Evolutionary conservation across 2,113 vertebrate genomes (phyloP).

Genomic region (Tyrannus savana): DNA sequence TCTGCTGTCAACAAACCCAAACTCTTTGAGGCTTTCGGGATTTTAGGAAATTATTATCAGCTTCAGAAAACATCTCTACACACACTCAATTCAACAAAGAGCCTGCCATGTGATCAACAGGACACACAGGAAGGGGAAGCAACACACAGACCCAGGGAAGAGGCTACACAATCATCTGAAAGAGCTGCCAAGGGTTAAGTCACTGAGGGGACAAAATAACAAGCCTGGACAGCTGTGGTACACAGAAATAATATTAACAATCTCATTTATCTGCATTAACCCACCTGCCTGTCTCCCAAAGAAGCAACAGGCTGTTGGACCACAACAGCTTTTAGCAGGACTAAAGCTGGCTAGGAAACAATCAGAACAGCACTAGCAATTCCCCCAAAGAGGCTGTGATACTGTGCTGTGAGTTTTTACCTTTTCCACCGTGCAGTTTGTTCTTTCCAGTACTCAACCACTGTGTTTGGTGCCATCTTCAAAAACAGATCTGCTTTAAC

Average conservation of each 20-base stretch:
- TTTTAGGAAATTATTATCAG: not conserved
- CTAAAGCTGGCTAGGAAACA: not conserved
- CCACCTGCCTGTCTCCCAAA: not conserved
- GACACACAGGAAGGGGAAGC: not conserved
- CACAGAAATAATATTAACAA: not conserved
- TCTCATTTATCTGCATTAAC: not conserved
- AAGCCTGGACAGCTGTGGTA: not conserved
- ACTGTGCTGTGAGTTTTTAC: fast-evolving
- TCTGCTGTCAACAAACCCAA: not conserved
- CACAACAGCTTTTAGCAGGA: not conserved
- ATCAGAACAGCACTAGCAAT: not conserved
- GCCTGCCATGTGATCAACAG: not conserved
- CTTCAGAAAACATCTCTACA: not conserved
- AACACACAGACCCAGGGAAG: not conserved
- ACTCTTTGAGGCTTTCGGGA: not conserved
- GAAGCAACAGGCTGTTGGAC: not conserved
- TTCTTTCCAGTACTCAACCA: not conserved
- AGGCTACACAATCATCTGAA: not conserved
- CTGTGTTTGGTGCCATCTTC: not conserved
- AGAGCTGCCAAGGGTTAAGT: not conserved
- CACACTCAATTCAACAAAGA: not conserved
- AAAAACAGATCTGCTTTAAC: not conserved
- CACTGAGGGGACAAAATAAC: not conserved
- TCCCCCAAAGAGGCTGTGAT: not conserved
- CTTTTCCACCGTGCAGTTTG: not conserved